Evolutionary conservation across 2,113 vertebrate genomes (phyloP).

Genomic region (Suncus etruscus): DNA sequence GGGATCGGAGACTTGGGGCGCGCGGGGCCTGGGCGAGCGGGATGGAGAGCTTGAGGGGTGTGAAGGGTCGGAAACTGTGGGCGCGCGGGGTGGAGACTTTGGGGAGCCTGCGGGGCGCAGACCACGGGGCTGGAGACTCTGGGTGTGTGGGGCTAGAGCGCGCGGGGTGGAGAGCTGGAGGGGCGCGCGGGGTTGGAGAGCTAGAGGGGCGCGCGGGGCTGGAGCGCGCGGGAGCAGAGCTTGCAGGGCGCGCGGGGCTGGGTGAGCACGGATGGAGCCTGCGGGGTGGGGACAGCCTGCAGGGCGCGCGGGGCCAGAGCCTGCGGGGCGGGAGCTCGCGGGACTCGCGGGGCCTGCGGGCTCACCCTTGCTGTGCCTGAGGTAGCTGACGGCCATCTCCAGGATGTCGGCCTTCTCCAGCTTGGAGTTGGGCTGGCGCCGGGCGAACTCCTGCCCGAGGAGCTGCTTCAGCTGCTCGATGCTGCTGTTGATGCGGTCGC

Average conservation of each 20-base stretch:
- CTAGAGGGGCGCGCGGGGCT: accelerated
- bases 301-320: no score
- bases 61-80: no score
- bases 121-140: no score
- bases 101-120: no score
- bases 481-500: conserved; percentile 93
- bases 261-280: background rate
- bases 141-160: no score
- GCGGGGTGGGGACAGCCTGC: accelerated
- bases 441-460: conserved; percentile 92
- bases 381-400: conserved; percentile 93
- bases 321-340: no score
- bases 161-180: background rate
- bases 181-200: background rate
- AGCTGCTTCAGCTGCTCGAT: conserved; percentile 91
- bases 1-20: no score
- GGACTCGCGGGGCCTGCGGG: no score
- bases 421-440: conserved; percentile 91
- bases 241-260: background rate
- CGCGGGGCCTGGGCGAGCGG: no score
- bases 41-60: no score
- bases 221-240: no score
- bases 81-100: background rate
- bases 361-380: conserved; percentile 89
- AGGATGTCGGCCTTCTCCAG: conserved; percentile 93